Evolutionary conservation across 2,797 vertebrate genomes (phyloP), one percentile per base, ranked within the genome.

Genomic region (Poeciliopsis turneri): DNA sequence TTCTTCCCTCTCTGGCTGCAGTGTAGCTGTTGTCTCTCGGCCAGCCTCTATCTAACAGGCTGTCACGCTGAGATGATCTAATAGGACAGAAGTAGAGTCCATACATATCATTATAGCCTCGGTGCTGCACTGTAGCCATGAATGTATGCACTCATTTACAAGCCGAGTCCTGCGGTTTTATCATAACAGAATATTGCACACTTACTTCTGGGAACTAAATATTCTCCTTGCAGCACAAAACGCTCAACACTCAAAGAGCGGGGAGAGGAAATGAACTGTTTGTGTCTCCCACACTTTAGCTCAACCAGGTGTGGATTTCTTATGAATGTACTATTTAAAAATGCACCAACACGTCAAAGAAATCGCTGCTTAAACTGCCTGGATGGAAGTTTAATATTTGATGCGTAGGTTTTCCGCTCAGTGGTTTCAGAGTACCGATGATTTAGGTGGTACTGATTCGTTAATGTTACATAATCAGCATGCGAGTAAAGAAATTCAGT

Each of bases 1-100:
- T 72, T 68, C 72, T 78, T 78, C 76, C 86, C 68, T 82, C 57
- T 64, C 30, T 66, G 41, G 73, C 83, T 81, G 49, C 55, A 75
- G 80, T 72, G 55, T 61, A 81, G 78, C 86, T 82, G 83, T 90
- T 91, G 85, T 90, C 87, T 89, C 85, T 87, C 68, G 47, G 82
- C 79, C 84, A 85, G 77, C 77, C 83, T 88, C 77, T 55, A 84
- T 88, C 83, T 84, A 86, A 87, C 85, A 84, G 83, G 75, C 86
- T 83, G 86, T 88, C 92, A 90, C 30, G 28, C 13, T 90, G 93
- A 90, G 84, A 75, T 87, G 89, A 93, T 93, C 78, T 85, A 88
- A 93, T 84, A 84, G 84, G 92, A 93, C 92, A 93, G 79, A 88
- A 87, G 88, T 87, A 81, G 88, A 85, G 87, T 82, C 86, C 49